Evolutionary conservation across 2,888 invertebrate genomes (phyloP).

Genomic region (Teinopalpus imperialis): DNA sequence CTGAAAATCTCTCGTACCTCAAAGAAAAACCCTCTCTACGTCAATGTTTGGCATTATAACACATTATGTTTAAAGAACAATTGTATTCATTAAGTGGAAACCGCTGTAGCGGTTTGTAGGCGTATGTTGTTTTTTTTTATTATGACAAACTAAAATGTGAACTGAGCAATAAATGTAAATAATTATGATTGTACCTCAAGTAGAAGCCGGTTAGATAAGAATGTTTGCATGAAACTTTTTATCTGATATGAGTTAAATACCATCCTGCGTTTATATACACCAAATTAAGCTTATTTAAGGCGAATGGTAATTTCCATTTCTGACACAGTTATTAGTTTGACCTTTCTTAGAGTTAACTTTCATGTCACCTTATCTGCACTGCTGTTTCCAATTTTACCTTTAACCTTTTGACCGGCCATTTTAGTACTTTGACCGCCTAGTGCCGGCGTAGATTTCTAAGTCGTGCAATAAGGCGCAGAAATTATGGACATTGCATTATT

Average conservation of each 20-base stretch:
- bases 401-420: conserved; percentile 20
- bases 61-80: neutral
- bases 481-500: conserved; percentile 13
- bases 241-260: conserved; percentile 9
- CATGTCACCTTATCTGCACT: conserved; percentile 16
- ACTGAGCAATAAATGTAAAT: conserved; percentile 11
- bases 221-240: conserved; percentile 8
- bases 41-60: too few species aligned
- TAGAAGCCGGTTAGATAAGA: conserved; percentile 5
- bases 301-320: conserved; percentile 10
- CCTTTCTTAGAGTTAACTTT: conserved; percentile 24
- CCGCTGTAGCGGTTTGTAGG: conserved; percentile 2
- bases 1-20: too few species aligned
- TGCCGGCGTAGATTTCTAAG: conserved; percentile 13
- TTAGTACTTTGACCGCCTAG: conserved; percentile 12
- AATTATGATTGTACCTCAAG: neutral
- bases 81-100: conserved; percentile 4
- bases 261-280: neutral
- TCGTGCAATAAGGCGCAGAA: conserved; percentile 6
- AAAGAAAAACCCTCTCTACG: too few species aligned
- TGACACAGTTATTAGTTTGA: conserved; percentile 16
- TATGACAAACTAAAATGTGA: conserved; percentile 1
- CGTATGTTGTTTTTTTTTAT: neutral
- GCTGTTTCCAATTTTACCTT: conserved; percentile 16
- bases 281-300: neutral